Base-by-base conservation (phyloP, 2,888 invertebrate genomes). In the Cerceris ruficornis region DNA sequence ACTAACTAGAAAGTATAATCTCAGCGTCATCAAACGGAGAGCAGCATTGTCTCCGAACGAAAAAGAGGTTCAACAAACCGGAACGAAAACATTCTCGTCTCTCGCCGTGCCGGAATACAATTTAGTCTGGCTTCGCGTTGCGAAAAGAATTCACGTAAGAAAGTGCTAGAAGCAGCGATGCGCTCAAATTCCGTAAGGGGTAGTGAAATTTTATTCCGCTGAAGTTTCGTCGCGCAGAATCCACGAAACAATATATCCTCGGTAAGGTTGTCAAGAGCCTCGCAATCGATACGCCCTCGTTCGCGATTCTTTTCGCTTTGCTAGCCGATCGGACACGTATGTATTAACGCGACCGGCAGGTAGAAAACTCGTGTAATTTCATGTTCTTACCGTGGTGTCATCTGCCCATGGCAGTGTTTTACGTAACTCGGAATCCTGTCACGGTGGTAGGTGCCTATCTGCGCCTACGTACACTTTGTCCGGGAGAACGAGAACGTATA, bases 311-410 rank as follows among this genome's bases (percentile, higher is more conserved):
- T 54, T 58, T 77, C 74, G 55, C 50, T 58, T 66, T 46, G 69
- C 61, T 57, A 78, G 60, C 52, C 62, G 77, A 83, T 78, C 70
- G 73, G 54, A 67, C 78, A 78, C 70, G 70, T 81, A 80, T 14
- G 41, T 69, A 84, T 84, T 84, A 85, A 70, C 71, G 59, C 76
- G 65, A 61, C 68, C 11, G 58, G 68, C 17, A 50, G 76, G 83
- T 87, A 86, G 88, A 86, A 90, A 88, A 86, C 81, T 83, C 80
- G 82, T 28, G 28, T 89, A 90, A 90, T 90, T 89, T 87, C 82
- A 86, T 76, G 85, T 86, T 90, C 86, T 86, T 85, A 86, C 78
- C 77, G 69, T 86, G 84, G 75, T 90, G 88, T 89, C 90, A 87
- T 88, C 86, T 87, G 88, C 76, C 80, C 83, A 82, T 85, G 84